These are phyloP conservation scores for Drosophila eugracilis DNA, from an alignment of 1,140 invertebrate species.

Conservation along the genomic window DNA sequence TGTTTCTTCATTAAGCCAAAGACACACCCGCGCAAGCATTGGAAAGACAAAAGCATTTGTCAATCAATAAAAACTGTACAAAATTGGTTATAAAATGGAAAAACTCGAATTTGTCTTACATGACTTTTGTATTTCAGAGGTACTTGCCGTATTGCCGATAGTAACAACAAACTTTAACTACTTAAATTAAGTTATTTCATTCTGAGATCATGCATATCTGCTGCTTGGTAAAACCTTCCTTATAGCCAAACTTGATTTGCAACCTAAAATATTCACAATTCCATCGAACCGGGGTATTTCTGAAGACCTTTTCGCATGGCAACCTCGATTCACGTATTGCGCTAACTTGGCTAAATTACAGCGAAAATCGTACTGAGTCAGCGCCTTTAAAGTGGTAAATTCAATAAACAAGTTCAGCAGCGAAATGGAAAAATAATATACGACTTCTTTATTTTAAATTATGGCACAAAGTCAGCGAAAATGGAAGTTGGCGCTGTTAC, in stretches of 20 bases:
- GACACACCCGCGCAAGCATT: conserved; percentile 21
- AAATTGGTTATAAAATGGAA: conserved; percentile 34
- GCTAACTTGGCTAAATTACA: conserved; percentile 70
- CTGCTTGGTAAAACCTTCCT: no score
- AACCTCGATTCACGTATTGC: conserved; percentile 40
- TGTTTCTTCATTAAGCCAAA: conserved; percentile 13
- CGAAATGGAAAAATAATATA: conserved; percentile 37
- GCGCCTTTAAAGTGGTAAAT: conserved; percentile 47
- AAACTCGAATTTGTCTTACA: conserved; percentile 29
- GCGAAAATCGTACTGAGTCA: conserved; percentile 65
- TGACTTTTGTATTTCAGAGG: background rate
- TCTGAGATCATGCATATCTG: no score
- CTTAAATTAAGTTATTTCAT: no score
- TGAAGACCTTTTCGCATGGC: background rate
- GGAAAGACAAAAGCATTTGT: conserved; percentile 16
- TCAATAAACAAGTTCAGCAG: conserved; percentile 32
- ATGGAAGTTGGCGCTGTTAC: conserved; percentile 46
- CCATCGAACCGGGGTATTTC: conserved; percentile 52
- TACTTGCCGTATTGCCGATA: background rate
- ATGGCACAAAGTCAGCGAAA: conserved; percentile 52
- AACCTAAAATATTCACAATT: conserved; percentile 50
- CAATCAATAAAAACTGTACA: conserved; percentile 33
- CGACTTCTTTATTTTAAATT: conserved; percentile 37
- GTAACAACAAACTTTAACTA: background rate
- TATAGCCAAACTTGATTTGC: background rate